A percentile compares a stretch with the other conserved stretches of the same genome.
These are phyloP conservation scores for Polyommatus icarus DNA, from an alignment of 2,888 invertebrate genomes.

Conservation along the genomic window DNA sequence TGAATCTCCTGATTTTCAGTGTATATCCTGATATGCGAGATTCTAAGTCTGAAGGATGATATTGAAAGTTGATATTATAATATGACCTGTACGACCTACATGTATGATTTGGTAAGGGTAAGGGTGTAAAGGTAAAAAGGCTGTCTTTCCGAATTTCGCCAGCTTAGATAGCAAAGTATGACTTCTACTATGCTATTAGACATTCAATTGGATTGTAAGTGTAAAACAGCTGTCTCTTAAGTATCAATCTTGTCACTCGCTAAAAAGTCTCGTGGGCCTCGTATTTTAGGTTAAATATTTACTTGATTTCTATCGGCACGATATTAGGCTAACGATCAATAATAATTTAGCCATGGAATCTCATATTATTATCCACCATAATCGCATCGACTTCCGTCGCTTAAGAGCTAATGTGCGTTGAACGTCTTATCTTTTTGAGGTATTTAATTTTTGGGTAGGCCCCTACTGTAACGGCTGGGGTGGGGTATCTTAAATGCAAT, in stretches of 20 bases:
- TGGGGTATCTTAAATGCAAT: no score
- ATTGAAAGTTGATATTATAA: no score
- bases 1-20: not conserved
- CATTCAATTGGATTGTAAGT: no score
- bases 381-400: not conserved
- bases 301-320: not conserved
- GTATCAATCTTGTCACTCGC: no score
- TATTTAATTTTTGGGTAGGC: not conserved
- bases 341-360: not conserved
- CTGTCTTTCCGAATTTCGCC: no score
- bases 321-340: not conserved
- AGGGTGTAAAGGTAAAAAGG: no score
- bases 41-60: not conserved
- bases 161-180: no score
- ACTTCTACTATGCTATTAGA: no score
- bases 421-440: conserved; percentile 1
- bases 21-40: not conserved
- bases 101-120: no score
- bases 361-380: not conserved
- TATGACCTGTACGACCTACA: no score
- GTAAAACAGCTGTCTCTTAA: no score
- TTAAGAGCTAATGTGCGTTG: not conserved
- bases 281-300: not conserved
- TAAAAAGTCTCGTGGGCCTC: not conserved
- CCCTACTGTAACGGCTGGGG: no score